These are phyloP conservation scores for Napeogenes inachia DNA, from an alignment of 2,888 invertebrate genomes.

Conservation along the genomic window DNA sequence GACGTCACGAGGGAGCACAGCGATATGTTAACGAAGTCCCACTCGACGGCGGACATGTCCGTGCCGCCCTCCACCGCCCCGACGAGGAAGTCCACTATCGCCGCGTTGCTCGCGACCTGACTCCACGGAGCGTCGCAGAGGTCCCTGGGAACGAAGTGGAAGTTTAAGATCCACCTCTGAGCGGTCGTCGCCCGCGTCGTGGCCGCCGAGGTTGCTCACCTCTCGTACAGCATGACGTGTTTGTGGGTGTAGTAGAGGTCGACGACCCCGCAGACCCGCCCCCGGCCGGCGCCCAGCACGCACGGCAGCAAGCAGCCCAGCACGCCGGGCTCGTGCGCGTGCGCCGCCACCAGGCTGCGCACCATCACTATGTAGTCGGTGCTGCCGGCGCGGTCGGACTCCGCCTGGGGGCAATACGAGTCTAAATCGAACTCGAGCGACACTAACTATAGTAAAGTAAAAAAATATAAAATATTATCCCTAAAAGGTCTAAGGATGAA, in stretches of 20 bases:
- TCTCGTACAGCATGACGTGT: slow-evolving; percentile 62
- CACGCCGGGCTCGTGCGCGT: slow-evolving; percentile 16
- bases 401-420: not conserved
- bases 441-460: too few species aligned
- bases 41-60: slow-evolving; percentile 70
- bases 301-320: slow-evolving; percentile 1
- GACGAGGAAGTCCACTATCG: slow-evolving; percentile 38
- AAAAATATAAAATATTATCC: too few species aligned
- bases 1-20: slow-evolving; percentile 82
- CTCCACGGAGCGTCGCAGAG: slow-evolving; percentile 33
- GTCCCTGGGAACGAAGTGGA: slow-evolving; percentile 25
- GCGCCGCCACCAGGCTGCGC: slow-evolving; percentile 34
- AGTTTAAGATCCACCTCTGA: not conserved
- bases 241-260: slow-evolving; percentile 50
- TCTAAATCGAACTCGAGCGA: too few species aligned
- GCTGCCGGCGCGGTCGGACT: slow-evolving; percentile 17
- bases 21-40: slow-evolving; percentile 86
- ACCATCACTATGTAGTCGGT: slow-evolving; percentile 36
- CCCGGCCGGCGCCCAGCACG: slow-evolving; percentile 7
- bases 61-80: slow-evolving; percentile 42
- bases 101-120: slow-evolving; percentile 39
- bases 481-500: too few species aligned
- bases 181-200: too few species aligned
- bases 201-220: slow-evolving; percentile 36
- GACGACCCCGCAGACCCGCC: slow-evolving; percentile 47